phyloP scores from a whole-genome alignment of 2,797 vertebrate genomes.

The Chanos chanos region DNA sequence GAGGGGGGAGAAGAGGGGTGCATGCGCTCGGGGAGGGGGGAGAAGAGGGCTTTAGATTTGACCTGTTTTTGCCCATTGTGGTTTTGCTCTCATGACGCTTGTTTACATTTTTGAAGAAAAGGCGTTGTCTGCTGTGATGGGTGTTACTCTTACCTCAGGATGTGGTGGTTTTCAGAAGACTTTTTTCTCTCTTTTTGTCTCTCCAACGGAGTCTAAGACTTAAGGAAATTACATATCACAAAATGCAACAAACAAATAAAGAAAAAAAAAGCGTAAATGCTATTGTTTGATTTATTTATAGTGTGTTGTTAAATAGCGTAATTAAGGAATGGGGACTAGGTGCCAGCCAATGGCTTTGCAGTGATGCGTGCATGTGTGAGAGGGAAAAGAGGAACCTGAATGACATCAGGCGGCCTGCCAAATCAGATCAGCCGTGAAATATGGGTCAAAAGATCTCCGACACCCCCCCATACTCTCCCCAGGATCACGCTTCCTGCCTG shows the following conservation, averaged over 20 bases:
- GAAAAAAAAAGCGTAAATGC: neutral
- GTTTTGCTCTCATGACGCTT: neutral
- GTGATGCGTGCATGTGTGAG: too few species aligned
- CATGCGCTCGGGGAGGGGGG: too few species aligned
- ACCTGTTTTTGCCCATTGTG: conserved; percentile 1
- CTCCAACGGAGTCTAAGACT: too few species aligned
- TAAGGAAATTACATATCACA: too few species aligned
- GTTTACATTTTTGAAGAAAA: conserved; percentile 44
- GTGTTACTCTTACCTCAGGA: conserved; percentile 60
- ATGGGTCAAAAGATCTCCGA: neutral
- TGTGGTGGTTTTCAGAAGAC: conserved; percentile 33
- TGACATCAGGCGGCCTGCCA: neutral
- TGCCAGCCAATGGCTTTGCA: too few species aligned
- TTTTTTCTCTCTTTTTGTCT: conserved; percentile 9
- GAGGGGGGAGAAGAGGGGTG: too few species aligned
- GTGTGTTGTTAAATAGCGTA: too few species aligned
- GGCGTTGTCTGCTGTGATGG: conserved; percentile 62
- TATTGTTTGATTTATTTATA: too few species aligned
- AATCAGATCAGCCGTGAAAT: neutral
- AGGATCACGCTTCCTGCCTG: too few species aligned
- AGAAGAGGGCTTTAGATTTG: too few species aligned
- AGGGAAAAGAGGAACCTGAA: neutral
- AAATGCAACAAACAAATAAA: neutral
- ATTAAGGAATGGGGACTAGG: too few species aligned
- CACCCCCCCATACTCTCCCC: too few species aligned